These are phyloP conservation scores for Trichosurus vulpecula DNA, from an alignment of 2,797 vertebrate species.

Conservation along the genomic window DNA sequence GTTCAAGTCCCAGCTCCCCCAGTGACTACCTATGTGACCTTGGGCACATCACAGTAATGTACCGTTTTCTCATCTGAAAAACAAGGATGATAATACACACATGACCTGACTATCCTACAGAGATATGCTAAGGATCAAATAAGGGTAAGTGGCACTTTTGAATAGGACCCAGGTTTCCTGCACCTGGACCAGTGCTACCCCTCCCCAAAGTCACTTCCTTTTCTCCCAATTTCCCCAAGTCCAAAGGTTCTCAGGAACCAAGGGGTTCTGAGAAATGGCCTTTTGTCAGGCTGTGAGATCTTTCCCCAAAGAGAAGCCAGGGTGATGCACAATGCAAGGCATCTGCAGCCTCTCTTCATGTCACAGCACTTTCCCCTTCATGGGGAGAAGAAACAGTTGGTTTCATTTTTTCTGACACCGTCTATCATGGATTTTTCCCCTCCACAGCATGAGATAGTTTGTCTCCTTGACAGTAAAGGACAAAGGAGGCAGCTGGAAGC, in stretches of 20 bases:
- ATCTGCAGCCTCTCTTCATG: background rate
- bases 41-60: background rate
- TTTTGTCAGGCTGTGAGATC: background rate
- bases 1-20: background rate
- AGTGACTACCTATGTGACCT: background rate
- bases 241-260: background rate
- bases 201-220: background rate
- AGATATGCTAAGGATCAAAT: background rate
- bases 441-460: background rate
- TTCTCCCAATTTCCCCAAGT: background rate
- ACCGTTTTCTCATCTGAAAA: conserved; percentile 6
- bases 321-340: background rate
- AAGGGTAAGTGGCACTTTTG: background rate
- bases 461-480: conserved; percentile 48
- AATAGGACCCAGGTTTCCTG: background rate
- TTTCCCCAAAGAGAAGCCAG: background rate
- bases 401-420: background rate
- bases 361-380: background rate
- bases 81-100: background rate
- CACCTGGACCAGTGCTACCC: background rate
- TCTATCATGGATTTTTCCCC: background rate
- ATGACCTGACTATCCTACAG: background rate
- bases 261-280: background rate
- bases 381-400: background rate
- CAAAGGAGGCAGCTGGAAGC: conserved; percentile 5